These are phyloP conservation scores for Alethe castanea DNA, from an alignment of 2,113 vertebrate species.

Conservation along the genomic window DNA sequence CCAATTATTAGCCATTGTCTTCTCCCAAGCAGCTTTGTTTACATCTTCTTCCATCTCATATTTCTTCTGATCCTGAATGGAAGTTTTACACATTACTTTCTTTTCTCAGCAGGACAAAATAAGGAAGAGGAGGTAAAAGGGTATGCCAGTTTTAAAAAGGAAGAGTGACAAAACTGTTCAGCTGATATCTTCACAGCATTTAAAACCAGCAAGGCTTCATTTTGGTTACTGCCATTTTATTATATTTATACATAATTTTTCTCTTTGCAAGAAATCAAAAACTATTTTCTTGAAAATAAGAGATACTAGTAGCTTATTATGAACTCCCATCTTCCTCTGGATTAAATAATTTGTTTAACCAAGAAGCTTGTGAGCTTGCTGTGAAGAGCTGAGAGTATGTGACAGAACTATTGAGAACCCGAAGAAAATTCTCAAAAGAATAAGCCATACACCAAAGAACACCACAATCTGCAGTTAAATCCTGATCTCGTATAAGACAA, in stretches of 20 bases:
- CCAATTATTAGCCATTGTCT: conserved; percentile 86
- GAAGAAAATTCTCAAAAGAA: not conserved
- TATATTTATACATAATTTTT: not conserved
- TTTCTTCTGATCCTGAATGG: conserved; percentile 84
- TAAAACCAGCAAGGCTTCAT: not conserved
- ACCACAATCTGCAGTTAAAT: not conserved
- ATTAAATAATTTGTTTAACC: not conserved
- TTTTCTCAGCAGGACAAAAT: not conserved
- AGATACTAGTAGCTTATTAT: not conserved
- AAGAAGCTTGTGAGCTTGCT: not conserved
- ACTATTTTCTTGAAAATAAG: not conserved
- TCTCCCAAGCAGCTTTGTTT: conserved; percentile 91
- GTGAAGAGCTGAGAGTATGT: not conserved
- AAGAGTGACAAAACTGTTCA: not conserved
- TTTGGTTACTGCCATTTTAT: not conserved
- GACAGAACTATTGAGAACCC: not conserved
- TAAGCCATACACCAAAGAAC: not conserved
- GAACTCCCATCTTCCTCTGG: not conserved
- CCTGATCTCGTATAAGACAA: not conserved
- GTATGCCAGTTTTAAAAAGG: not conserved
- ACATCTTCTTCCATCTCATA: conserved; percentile 85
- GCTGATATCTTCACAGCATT: not conserved
- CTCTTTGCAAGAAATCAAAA: not conserved
- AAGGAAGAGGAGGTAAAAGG: not conserved
- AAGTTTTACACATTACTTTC: not conserved